Percentiles rank a stretch among this genome's conserved stretches.
phyloP scores from a whole-genome alignment of 2,888 invertebrate species.

The Cetonia aurata region DNA sequence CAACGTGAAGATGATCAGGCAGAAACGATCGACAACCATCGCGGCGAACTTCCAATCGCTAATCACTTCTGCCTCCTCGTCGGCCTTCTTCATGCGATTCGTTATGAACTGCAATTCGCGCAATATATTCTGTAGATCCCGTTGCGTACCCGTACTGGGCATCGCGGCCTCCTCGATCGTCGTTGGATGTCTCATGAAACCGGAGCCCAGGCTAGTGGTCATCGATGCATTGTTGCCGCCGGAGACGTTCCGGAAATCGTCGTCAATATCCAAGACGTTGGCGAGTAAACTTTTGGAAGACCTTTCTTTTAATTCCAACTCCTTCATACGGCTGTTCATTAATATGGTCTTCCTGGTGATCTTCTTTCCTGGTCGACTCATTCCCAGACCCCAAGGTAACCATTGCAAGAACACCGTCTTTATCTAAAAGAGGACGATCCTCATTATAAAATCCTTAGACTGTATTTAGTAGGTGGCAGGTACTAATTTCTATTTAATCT shows the following conservation, averaged over 20 bases:
- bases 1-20: constrained; percentile 94
- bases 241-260: constrained; percentile 87
- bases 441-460: not conserved
- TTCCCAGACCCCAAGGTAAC: constrained; percentile 96
- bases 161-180: constrained; percentile 78
- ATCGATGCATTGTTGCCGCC: constrained; percentile 66
- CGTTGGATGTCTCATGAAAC: constrained; percentile 79
- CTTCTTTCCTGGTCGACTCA: constrained; percentile 96
- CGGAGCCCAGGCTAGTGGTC: constrained; percentile 62
- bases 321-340: constrained; percentile 92
- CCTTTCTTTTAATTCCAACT: constrained; percentile 92
- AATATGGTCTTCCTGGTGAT: constrained; percentile 91
- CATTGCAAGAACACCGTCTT: constrained; percentile 96
- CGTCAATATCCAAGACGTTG: constrained; percentile 95
- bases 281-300: constrained; percentile 94
- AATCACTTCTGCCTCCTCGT: constrained; percentile 92
- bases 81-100: constrained; percentile 92
- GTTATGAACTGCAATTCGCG: constrained; percentile 96
- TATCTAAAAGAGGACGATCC: constrained; percentile 74
- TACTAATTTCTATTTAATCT: too few species aligned
- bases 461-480: too few species aligned
- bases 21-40: constrained; percentile 97
- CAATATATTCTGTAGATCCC: constrained; percentile 91
- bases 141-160: constrained; percentile 74
- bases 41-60: constrained; percentile 99